Evolutionary conservation across 2,888 invertebrate species (phyloP), one percentile per base, ranked within the genome.

Genomic region (Kryphioiulus occultus): DNA sequence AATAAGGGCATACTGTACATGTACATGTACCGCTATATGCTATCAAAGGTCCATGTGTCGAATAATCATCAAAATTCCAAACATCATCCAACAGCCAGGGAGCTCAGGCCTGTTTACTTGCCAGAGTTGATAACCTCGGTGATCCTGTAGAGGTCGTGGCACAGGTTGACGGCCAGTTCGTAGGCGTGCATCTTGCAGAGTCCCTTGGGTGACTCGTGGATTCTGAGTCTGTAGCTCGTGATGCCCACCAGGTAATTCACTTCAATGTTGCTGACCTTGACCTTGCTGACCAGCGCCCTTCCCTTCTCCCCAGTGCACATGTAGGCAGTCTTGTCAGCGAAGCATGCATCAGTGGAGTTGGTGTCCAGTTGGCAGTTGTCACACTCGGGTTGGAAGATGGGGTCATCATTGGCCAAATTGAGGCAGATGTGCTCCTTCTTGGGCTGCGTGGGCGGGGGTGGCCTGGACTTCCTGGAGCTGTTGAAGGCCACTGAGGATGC

Each of bases 281-380:
- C 32, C n/a, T 85, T 85, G 59, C 87, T 87, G 32, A 53, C 35
- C 26, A 87, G 30, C 10, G 83, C 59, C 12, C 87, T 53, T 30
- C 87, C 87, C 10, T 19, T 26, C 39, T 87, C 87, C 7, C 87
- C 87, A 10, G 87, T 82, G 42, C 87, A 87, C n/a, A 87, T n/a
- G 59, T 87, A 87, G 12, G 85, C 53, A 1, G 85, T 87, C 35
- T 87, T 87, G 47, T 87, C 87, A 10, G 32, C 39, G 5, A 32
- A 30, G 42, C 87, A 87, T 4, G 19, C n/a, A 7, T 35, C 85
- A 10, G 87, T 19, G 2, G 85, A 47, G 30, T 87, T 84, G 42
- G 39, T 47, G 10, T 42, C 35, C n/a, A 53, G 19, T 0, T 32
- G 26, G 30, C 87, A 87, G 17, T 15, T n/a, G 35, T 85, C 87